phyloP scores from a whole-genome alignment of 2,113 vertebrate genomes.

The Panthera leo region DNA sequence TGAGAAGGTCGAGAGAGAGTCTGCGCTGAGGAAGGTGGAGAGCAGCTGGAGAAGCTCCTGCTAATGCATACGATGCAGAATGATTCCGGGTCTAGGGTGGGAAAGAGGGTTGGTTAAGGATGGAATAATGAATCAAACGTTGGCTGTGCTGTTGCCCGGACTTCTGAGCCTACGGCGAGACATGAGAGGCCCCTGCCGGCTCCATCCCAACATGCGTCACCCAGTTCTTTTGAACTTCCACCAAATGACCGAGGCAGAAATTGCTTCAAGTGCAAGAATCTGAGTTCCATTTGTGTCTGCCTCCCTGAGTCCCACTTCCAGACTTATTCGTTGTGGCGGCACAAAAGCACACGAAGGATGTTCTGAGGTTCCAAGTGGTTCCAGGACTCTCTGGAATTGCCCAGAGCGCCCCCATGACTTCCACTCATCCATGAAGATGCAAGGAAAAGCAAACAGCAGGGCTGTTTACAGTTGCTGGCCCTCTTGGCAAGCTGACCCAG shows the following conservation, averaged over 20 bases:
- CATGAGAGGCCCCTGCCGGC: not conserved
- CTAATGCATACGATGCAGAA: not conserved
- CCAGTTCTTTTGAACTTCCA: constrained; percentile 51
- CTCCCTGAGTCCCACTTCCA: not conserved
- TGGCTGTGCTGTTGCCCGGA: not conserved
- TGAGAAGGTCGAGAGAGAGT: not conserved
- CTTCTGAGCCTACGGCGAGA: not conserved
- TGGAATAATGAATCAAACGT: not conserved
- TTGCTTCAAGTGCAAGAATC: constrained; percentile 48
- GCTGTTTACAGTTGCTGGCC: not conserved
- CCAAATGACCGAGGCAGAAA: constrained; percentile 48
- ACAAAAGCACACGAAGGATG: constrained; percentile 6
- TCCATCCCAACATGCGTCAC: constrained; percentile 62
- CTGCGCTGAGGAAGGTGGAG: not conserved
- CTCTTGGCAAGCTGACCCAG: not conserved
- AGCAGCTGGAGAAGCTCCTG: not conserved
- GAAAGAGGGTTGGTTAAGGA: not conserved
- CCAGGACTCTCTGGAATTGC: not conserved
- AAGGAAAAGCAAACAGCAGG: not conserved
- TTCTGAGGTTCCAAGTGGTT: constrained; percentile 47
- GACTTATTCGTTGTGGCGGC: not conserved
- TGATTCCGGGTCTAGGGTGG: constrained; percentile 22
- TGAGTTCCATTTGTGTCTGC: constrained; percentile 33
- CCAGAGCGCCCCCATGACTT: not conserved
- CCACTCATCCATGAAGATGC: not conserved